phyloP scores from a whole-genome alignment of 1,140 invertebrate species.

The Leptestheria dahalacensis region DNA sequence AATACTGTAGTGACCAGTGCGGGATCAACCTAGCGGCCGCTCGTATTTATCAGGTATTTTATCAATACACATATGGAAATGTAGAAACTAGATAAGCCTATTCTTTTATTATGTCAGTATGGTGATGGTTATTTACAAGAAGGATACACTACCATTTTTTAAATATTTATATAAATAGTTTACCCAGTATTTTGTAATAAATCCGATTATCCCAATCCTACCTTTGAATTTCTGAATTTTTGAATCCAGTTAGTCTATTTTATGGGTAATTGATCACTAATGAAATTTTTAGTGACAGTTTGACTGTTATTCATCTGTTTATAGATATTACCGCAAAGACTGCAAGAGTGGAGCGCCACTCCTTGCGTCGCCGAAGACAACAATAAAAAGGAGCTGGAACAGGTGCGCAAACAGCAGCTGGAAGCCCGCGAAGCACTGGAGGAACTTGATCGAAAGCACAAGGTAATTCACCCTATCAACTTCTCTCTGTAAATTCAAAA shows the following conservation, averaged over 20 bases:
- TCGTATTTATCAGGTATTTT: conserved; percentile 55
- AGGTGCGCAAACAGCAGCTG: conserved; percentile 59
- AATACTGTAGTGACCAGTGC: conserved; percentile 91
- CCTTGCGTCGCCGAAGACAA: conserved; percentile 71
- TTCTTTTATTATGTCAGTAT: too few species aligned
- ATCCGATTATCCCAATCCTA: too few species aligned
- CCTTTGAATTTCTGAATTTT: background rate
- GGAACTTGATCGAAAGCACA: conserved; percentile 56
- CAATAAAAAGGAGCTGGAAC: conserved; percentile 66
- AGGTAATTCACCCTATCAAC: conserved; percentile 25
- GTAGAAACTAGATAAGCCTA: background rate
- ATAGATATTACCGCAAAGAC: conserved; percentile 69
- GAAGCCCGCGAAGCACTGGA: conserved; percentile 57
- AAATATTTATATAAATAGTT: too few species aligned
- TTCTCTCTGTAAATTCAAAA: too few species aligned
- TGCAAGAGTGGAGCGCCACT: conserved; percentile 89
- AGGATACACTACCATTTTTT: too few species aligned
- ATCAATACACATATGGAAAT: conserved; percentile 11
- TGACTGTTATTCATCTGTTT: background rate
- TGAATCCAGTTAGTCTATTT: conserved; percentile 17
- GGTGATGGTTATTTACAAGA: too few species aligned
- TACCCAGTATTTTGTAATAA: too few species aligned
- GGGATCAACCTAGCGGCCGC: conserved; percentile 79
- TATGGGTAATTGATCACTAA: background rate
- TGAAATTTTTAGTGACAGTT: background rate